phyloP scores from a whole-genome alignment of 2,113 vertebrate genomes.

The Daphoenositta chrysoptera region DNA sequence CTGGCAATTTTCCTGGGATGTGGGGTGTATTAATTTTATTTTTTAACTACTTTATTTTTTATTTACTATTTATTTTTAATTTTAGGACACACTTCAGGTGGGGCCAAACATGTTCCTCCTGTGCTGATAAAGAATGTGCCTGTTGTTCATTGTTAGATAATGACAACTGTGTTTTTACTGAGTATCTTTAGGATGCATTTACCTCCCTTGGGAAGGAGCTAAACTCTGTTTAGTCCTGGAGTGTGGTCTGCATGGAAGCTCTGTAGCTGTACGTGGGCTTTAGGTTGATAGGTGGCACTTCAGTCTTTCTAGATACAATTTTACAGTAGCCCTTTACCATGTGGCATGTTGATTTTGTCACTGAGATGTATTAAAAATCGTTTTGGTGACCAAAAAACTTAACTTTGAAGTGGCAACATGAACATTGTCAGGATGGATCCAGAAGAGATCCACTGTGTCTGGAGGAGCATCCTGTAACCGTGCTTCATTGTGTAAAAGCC shows the following conservation, averaged over 20 bases:
- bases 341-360: neutral
- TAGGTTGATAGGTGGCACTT: neutral
- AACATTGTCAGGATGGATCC: neutral
- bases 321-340: neutral
- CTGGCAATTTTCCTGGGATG: neutral
- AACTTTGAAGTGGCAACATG: neutral
- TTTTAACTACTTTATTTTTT: neutral
- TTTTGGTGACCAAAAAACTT: neutral
- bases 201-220: neutral
- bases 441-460: neutral
- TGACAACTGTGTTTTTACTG: neutral
- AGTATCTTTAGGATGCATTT: neutral
- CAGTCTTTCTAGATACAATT: neutral
- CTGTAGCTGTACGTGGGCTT: neutral
- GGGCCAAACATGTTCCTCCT: neutral
- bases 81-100: neutral
- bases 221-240: neutral
- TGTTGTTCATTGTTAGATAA: neutral
- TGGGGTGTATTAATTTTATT: neutral
- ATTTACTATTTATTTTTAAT: neutral
- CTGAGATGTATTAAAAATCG: neutral
- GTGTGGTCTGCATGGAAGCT: neutral
- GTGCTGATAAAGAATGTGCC: neutral
- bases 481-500: neutral
- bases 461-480: neutral